Evolutionary conservation across 2,888 invertebrate genomes (phyloP).

Genomic region (Tryphoninae sp.): DNA sequence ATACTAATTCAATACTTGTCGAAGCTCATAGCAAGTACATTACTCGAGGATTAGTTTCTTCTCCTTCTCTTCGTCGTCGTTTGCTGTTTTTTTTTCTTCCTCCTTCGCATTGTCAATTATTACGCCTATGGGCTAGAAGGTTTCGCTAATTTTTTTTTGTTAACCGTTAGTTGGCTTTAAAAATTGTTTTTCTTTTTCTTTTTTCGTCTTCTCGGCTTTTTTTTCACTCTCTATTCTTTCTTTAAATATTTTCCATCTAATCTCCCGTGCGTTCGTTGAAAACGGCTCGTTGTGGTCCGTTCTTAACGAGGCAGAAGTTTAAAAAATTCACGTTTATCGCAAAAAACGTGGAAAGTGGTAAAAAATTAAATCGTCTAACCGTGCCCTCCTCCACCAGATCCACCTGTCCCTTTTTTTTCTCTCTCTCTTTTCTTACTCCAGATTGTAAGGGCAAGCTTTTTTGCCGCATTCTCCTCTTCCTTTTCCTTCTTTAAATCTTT

Average conservation of each 20-base stretch:
- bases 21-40: constrained; percentile 81
- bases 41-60: constrained; percentile 74
- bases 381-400: constrained; percentile 57
- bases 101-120: constrained; percentile 48
- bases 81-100: not conserved
- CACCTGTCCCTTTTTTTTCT: constrained; percentile 34
- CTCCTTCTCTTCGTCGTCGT: constrained; percentile 23
- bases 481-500: constrained; percentile 59
- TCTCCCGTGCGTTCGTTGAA: constrained; percentile 19
- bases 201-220: constrained; percentile 13
- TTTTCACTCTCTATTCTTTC: constrained; percentile 29
- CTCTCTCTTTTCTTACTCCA: constrained; percentile 25
- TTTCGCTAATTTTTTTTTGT: constrained; percentile 56
- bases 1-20: constrained; percentile 80
- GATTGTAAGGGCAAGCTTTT: constrained; percentile 48
- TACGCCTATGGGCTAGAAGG: constrained; percentile 68
- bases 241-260: constrained; percentile 49
- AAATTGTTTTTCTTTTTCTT: constrained; percentile 59
- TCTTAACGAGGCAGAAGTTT: constrained; percentile 15
- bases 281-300: not conserved
- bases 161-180: constrained; percentile 50
- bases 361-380: constrained; percentile 76
- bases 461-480: constrained; percentile 10
- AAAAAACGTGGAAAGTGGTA: constrained; percentile 71
- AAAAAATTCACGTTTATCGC: constrained; percentile 60